A percentile compares a stretch with the other conserved stretches of the same genome.
Conservation (phyloP, 2,797 vertebrate species). For the Masticophis lateralis region DNA sequence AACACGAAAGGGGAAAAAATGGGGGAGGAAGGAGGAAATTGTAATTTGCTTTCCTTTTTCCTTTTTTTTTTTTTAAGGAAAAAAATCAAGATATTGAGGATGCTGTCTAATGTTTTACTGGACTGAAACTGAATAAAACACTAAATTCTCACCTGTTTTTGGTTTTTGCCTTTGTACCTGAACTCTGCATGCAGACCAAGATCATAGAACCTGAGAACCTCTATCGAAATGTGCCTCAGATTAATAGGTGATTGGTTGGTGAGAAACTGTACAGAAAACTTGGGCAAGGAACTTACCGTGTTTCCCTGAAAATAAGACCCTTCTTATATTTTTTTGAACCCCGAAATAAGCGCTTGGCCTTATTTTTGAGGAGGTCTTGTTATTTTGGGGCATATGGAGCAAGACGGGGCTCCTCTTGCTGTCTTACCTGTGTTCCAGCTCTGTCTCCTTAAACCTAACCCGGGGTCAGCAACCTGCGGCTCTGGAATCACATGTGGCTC, state of each 20-base stretch:
- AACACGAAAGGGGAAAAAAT: neutral
- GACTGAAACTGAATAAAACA: slow-evolving; percentile 11
- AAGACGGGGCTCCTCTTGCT: too few relatives aligned
- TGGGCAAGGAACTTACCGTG: neutral
- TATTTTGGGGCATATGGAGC: too few relatives aligned
- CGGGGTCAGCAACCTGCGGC: too few relatives aligned
- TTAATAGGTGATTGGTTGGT: neutral
- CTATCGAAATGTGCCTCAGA: neutral
- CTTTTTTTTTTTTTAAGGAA: neutral
- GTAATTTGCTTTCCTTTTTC: neutral
- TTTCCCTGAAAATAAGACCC: too few relatives aligned
- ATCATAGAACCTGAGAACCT: neutral
- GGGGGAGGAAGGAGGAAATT: neutral
- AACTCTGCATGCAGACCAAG: neutral
- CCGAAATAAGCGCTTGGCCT: too few relatives aligned
- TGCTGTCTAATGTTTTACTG: neutral
- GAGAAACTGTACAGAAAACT: neutral
- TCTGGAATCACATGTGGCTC: too few relatives aligned
- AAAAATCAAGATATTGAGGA: neutral
- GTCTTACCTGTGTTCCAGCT: too few relatives aligned
- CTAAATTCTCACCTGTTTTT: neutral
- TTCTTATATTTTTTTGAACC: too few relatives aligned
- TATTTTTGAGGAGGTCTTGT: too few relatives aligned
- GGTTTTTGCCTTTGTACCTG: neutral
- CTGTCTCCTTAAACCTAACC: too few relatives aligned